phyloP scores from a whole-genome alignment of 2,888 invertebrate species.

The Hemaris fuciformis region DNA sequence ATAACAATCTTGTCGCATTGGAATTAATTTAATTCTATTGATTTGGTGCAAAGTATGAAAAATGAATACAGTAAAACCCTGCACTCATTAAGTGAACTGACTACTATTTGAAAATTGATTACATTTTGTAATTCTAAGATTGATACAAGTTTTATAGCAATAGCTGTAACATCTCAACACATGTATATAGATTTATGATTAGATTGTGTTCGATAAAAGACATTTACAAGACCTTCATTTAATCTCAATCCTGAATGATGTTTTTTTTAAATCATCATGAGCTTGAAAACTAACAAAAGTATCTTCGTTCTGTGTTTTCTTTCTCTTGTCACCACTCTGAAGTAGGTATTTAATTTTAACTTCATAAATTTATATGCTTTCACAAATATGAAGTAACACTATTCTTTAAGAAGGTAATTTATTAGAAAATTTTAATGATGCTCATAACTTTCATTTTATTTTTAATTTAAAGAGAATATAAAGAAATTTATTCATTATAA shows the following conservation, averaged over 20 bases:
- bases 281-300: background rate
- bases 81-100: constrained; percentile 40
- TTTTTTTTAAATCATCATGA: no score
- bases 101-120: constrained; percentile 36
- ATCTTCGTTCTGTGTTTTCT: background rate
- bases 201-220: background rate
- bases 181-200: background rate
- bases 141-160: constrained; percentile 34
- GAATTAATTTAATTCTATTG: constrained; percentile 47
- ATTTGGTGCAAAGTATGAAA: constrained; percentile 49
- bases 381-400: background rate
- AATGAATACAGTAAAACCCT: constrained; percentile 42
- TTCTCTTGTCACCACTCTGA: background rate
- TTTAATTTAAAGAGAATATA: background rate
- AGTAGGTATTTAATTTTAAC: no score
- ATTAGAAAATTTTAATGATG: background rate
- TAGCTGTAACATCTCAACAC: background rate
- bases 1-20: constrained; percentile 33
- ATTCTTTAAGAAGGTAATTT: background rate
- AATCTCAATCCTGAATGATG: no score
- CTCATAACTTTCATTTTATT: background rate
- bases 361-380: background rate
- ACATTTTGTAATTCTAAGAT: constrained; percentile 45
- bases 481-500: no score
- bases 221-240: background rate